These are phyloP conservation scores for Setophaga coronata DNA, from an alignment of 2,113 vertebrate genomes.

Conservation along the genomic window DNA sequence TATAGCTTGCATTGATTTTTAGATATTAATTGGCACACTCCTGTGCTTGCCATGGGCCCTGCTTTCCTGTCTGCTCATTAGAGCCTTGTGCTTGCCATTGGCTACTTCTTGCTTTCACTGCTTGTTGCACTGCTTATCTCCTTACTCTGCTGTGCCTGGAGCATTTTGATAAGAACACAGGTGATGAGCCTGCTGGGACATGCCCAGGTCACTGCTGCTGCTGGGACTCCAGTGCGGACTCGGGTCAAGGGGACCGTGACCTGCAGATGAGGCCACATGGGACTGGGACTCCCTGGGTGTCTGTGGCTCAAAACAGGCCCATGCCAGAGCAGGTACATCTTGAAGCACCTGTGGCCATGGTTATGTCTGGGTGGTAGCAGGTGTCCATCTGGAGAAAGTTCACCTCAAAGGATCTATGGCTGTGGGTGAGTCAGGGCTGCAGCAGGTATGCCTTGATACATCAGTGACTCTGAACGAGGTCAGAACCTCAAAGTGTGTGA, in stretches of 20 bases:
- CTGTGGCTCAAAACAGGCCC: neutral
- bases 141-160: neutral
- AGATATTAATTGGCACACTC: neutral
- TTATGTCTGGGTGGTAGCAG: neutral
- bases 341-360: neutral
- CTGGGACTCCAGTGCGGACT: neutral
- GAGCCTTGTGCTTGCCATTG: fast-evolving
- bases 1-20: neutral
- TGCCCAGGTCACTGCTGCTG: neutral
- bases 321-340: neutral
- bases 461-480: no score
- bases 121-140: neutral
- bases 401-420: neutral
- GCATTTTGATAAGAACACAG: neutral
- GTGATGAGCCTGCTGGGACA: neutral
- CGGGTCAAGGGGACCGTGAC: neutral
- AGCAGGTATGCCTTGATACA: fast-evolving
- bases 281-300: fast-evolving
- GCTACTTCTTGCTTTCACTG: neutral
- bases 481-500: neutral
- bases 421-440: neutral
- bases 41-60: neutral
- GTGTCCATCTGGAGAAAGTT: neutral
- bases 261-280: fast-evolving
- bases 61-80: neutral